These are phyloP conservation scores for Melospiza georgiana DNA, from an alignment of 2,113 vertebrate genomes.

Conservation along the genomic window DNA sequence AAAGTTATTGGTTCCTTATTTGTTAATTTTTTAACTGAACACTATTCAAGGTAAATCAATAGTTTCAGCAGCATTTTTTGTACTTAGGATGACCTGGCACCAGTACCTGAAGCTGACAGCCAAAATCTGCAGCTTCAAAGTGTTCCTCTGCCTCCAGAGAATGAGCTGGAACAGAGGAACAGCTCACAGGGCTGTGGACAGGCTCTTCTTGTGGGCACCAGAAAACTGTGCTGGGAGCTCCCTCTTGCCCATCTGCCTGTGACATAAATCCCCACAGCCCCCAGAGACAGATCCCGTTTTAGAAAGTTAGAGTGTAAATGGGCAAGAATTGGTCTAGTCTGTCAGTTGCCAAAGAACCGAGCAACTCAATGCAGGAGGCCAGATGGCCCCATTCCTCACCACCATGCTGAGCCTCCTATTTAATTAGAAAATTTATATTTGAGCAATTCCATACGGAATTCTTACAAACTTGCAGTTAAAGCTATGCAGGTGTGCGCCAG, in stretches of 20 bases:
- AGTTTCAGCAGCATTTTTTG: neutral
- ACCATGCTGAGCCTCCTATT: neutral
- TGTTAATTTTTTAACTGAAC: neutral
- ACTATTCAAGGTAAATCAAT: neutral
- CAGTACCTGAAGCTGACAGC: neutral
- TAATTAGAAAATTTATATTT: neutral
- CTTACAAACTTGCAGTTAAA: neutral
- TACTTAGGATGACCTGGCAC: neutral
- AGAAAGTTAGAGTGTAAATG: neutral
- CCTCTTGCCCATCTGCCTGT: rapidly evolving
- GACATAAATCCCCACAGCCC: no score
- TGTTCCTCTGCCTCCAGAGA: neutral
- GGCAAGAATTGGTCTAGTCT: neutral
- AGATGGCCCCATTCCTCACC: neutral
- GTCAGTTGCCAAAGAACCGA: neutral
- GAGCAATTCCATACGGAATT: neutral
- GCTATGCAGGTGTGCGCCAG: neutral
- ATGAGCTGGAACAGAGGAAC: neutral
- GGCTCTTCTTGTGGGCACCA: neutral
- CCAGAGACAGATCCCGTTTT: neutral
- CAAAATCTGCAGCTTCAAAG: neutral
- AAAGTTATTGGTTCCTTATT: neutral
- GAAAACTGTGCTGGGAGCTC: neutral
- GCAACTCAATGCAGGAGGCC: neutral
- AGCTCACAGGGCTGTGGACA: neutral